A percentile compares a stretch with the other conserved stretches of the same genome.
phyloP scores from a whole-genome alignment of 2,797 vertebrate genomes.

The Bovichtus diacanthus region DNA sequence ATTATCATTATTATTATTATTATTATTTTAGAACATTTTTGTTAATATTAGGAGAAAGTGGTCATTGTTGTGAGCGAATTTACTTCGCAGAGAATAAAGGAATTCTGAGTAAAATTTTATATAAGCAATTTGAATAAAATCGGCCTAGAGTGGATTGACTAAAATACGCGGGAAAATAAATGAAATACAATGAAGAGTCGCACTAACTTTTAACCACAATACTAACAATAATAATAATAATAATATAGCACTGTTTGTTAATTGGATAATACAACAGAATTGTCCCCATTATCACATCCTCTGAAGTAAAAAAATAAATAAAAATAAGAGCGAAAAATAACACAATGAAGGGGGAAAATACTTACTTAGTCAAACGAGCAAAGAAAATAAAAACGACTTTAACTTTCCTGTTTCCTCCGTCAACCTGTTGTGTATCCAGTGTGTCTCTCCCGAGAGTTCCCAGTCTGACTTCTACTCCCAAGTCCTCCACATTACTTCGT shows the following conservation, averaged over 20 bases:
- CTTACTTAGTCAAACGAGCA: conserved; percentile 38
- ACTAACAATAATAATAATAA: neutral
- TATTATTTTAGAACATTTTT: neutral
- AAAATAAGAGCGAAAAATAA: neutral
- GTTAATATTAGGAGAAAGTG: neutral
- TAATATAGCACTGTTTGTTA: neutral
- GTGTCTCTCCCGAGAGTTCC: conserved; percentile 64
- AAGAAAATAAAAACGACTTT: neutral
- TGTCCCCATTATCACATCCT: neutral
- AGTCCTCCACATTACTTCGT: conserved; percentile 71
- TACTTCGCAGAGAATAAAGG: neutral
- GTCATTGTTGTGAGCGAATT: rapidly evolving
- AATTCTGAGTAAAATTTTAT: neutral
- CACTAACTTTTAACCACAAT: neutral
- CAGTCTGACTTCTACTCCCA: conserved; percentile 54
- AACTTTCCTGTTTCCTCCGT: neutral
- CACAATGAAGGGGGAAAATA: neutral
- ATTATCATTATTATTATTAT: neutral
- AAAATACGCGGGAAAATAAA: neutral
- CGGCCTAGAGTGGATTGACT: neutral
- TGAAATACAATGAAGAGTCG: neutral
- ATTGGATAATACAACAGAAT: neutral
- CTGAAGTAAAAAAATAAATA: neutral
- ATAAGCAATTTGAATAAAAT: neutral
- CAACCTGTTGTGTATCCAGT: conserved; percentile 40